Base-by-base conservation (phyloP, 2,113 vertebrate genomes). In the Labeo catla region DNA sequence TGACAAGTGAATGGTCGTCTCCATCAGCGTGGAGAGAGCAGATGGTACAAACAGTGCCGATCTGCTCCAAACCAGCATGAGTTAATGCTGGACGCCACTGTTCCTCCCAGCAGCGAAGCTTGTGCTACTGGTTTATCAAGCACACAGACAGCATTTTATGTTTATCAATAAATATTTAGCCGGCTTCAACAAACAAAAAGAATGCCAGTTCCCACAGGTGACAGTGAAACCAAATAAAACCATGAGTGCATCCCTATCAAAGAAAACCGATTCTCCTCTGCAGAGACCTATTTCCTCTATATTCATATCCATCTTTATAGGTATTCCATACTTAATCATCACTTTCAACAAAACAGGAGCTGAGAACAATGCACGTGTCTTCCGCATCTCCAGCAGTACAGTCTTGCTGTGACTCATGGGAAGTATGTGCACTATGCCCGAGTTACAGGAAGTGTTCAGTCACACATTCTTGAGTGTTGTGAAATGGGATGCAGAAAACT, bases 341-440 rank as follows among this genome's bases (percentile, higher is more conserved):
- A 74, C 72, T 23, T 73, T 12, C 2, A 19, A 43, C 19, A 47
- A 74, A 74, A 23, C 16, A 21, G 39, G 9, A 19, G 45, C 49
- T 49, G 21, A 72, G 68, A 72, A 76, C 72, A 76, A 52, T 80
- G 39, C 63, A 57, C 1, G 3, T 68, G n/a, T n/a, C n/a, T 66
- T 59, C 54, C 63, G 49, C 47, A 81, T 49, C 59, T 63, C 4
- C 13, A 19, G 5, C 45, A 70, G 47, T 21, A 11, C 65, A 83
- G 39, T 21, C 23, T 52, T 45, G 70, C 39, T 49, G 92, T 86
- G 63, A 50, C 23, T 54, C 47, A 59, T 28, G n/a, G 45, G 73
- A 86, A 85, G 50, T 89, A 52, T 36, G 87, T 86, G 91, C 91
- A 88, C 65, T 79, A 73, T 86, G 81, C 65, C 81, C 3, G 63